Evolutionary conservation across 92 coral and sea anemone species (phyloP).

Genomic region (Porites rus): DNA sequence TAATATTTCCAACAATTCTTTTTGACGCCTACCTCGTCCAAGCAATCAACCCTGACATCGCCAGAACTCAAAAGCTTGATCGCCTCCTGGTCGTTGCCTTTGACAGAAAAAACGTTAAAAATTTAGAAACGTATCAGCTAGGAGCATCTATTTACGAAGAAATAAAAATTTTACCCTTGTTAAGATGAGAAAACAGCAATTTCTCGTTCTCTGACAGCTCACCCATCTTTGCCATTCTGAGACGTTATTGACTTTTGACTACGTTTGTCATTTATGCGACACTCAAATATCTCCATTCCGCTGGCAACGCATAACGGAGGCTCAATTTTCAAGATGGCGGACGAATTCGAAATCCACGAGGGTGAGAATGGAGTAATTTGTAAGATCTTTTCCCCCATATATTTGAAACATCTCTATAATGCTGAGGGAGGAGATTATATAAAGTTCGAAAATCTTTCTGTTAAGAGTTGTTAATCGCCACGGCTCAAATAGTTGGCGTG

Average conservation of each 20-base stretch:
- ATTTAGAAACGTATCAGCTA: background rate
- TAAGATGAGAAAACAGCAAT: slow-evolving; percentile 52
- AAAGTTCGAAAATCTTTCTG: no score
- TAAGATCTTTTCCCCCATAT: no score
- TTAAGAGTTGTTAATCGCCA: no score
- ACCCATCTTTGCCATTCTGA: slow-evolving; percentile 64
- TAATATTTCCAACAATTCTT: background rate
- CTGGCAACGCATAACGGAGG: slow-evolving; percentile 33
- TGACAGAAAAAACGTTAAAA: background rate
- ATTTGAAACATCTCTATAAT: no score
- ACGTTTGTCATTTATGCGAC: slow-evolving; percentile 6
- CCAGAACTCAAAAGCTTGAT: slow-evolving; percentile 74
- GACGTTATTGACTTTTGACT: background rate
- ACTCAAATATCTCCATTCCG: slow-evolving; percentile 31
- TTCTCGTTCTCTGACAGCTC: slow-evolving; percentile 61
- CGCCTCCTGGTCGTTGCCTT: slow-evolving; percentile 79
- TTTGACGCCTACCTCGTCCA: slow-evolving; percentile 28
- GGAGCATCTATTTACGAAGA: background rate
- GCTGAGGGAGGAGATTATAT: background rate
- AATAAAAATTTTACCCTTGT: slow-evolving; percentile 68
- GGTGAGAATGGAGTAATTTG: slow-evolving; percentile 20
- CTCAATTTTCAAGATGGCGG: slow-evolving; percentile 83
- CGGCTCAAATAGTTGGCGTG: no score
- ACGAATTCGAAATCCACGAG: slow-evolving; percentile 20
- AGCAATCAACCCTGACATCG: slow-evolving; percentile 77